Percentiles rank a stretch among this genome's conserved stretches.
These are phyloP conservation scores for Apolygus lucorum DNA, from an alignment of 1,140 invertebrate genomes.

Conservation along the genomic window DNA sequence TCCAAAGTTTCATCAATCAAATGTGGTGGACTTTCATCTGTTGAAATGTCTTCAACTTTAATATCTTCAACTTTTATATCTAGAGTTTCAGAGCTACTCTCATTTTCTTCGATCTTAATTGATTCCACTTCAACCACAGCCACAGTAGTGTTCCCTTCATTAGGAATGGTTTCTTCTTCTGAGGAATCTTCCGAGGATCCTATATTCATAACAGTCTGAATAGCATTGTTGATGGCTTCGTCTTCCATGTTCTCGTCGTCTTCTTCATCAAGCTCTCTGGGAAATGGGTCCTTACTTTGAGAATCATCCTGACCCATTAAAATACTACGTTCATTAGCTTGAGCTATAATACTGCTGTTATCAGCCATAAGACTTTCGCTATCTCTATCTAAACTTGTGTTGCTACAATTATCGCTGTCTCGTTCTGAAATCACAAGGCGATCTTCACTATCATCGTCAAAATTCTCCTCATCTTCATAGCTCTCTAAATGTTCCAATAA, in stretches of 20 bases:
- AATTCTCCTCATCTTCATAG: slow-evolving; percentile 22
- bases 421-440: slow-evolving; percentile 39
- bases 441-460: slow-evolving; percentile 36
- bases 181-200: slow-evolving; percentile 22
- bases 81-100: too few species aligned
- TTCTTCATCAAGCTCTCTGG: slow-evolving; percentile 4
- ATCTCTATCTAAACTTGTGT: background rate
- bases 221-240: slow-evolving; percentile 22
- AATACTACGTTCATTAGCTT: background rate
- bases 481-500: slow-evolving; percentile 6
- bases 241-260: slow-evolving; percentile 18
- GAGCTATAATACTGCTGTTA: background rate
- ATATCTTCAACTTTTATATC: too few species aligned
- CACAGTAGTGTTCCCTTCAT: slow-evolving; percentile 23
- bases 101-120: background rate
- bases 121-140: slow-evolving; percentile 19
- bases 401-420: slow-evolving; percentile 35
- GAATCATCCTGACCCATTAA: too few species aligned
- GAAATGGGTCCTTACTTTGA: background rate
- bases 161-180: slow-evolving; percentile 10
- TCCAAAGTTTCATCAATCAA: too few species aligned
- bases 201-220: slow-evolving; percentile 22
- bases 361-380: background rate
- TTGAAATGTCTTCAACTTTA: too few species aligned
- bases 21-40: too few species aligned